A percentile compares a stretch with the other conserved stretches of the same genome.
Conservation (phyloP, 2,113 vertebrate genomes). For the Leucoraja erinaceus region DNA sequence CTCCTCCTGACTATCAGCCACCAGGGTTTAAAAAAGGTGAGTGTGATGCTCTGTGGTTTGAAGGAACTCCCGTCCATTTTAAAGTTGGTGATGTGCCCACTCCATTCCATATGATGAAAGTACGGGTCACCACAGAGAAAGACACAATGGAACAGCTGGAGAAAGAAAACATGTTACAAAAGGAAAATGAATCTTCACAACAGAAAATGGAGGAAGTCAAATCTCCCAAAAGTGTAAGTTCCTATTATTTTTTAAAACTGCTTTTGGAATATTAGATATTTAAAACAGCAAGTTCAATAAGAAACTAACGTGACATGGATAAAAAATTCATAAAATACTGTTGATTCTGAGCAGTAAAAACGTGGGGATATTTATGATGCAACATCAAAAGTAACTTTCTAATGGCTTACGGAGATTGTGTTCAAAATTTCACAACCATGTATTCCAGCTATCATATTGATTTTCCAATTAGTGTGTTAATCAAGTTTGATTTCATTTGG, state of each 20-base stretch:
- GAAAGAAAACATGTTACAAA: slow-evolving; percentile 20
- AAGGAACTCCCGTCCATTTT: slow-evolving; percentile 54
- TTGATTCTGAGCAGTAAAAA: background rate
- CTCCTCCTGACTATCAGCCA: slow-evolving; percentile 63
- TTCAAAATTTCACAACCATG: background rate
- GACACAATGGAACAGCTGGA: slow-evolving; percentile 46
- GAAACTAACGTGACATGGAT: background rate
- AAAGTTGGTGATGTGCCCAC: slow-evolving; percentile 57
- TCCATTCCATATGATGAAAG: slow-evolving; percentile 57
- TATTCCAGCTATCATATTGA: background rate
- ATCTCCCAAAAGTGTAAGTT: background rate
- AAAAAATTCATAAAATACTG: background rate
- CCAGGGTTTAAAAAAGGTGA: slow-evolving; percentile 59
- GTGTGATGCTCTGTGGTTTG: slow-evolving; percentile 51
- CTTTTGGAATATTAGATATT: background rate
- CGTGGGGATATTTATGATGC: background rate
- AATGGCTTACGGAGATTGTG: background rate
- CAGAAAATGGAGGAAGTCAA: slow-evolving; percentile 11
- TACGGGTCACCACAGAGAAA: slow-evolving; percentile 57
- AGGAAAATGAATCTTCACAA: slow-evolving; percentile 2
- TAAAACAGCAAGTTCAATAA: background rate
- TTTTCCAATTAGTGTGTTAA: background rate
- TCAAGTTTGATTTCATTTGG: background rate
- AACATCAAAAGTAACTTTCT: background rate
- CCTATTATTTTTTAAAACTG: background rate